Evolutionary conservation across 2,113 vertebrate genomes (phyloP).

Genomic region (Semicossyphus pulcher): DNA sequence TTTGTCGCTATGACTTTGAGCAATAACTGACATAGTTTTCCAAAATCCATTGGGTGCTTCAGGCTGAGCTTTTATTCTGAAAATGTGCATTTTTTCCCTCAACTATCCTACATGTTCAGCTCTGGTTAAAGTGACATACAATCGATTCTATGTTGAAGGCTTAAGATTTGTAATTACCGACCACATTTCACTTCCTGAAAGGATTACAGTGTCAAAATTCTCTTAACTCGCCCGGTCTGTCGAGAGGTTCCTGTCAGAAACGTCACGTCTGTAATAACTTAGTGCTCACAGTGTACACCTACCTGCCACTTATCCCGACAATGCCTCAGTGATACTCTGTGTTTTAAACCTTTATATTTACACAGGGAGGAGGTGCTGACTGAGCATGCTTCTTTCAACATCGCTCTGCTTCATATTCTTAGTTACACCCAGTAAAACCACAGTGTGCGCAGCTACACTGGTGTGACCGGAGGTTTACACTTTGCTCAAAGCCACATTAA

Average conservation of each 20-base stretch:
- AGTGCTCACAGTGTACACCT: background rate
- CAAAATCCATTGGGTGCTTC: too few species aligned
- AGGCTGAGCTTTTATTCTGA: background rate
- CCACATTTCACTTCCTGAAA: background rate
- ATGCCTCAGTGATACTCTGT: background rate
- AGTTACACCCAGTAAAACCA: conserved; percentile 34
- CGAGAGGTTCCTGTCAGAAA: conserved; percentile 5
- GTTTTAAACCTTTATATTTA: conserved; percentile 37
- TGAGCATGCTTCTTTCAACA: conserved; percentile 3
- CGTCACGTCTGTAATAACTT: background rate
- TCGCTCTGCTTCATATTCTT: background rate
- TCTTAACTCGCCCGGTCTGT: background rate
- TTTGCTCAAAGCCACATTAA: background rate
- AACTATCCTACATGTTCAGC: background rate
- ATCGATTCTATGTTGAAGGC: background rate
- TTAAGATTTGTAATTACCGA: background rate
- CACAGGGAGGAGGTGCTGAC: conserved; percentile 31
- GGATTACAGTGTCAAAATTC: conserved; percentile 5
- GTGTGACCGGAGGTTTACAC: background rate
- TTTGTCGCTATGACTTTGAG: too few species aligned
- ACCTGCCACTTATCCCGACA: conserved; percentile 20
- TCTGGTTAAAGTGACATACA: background rate
- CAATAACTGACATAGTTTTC: too few species aligned
- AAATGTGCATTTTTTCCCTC: background rate
- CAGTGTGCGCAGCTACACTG: background rate